phyloP scores from a whole-genome alignment of 53 echinoderm and acorn worm species.

The Temnopleurus reevesii region DNA sequence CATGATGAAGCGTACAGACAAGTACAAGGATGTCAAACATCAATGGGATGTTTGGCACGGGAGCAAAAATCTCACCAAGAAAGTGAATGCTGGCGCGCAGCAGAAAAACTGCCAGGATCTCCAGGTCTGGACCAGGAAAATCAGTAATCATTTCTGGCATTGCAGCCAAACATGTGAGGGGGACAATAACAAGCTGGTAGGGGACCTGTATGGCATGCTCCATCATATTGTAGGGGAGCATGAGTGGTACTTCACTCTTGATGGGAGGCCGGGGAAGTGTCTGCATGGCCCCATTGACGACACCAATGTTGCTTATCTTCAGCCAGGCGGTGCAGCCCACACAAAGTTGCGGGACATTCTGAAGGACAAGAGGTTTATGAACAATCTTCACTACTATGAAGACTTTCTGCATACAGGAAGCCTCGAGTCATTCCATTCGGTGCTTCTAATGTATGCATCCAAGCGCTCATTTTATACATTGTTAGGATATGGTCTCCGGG shows the following conservation, averaged over 20 bases:
- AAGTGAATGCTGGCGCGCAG: not conserved
- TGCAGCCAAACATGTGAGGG: slow-evolving; percentile 1
- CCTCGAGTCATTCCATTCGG: not conserved
- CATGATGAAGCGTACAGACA: not conserved
- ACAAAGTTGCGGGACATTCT: not conserved
- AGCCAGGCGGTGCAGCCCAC: not conserved
- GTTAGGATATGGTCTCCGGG: not conserved
- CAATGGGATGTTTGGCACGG: not conserved
- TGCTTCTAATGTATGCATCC: not conserved
- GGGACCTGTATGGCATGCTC: not conserved
- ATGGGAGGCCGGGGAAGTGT: not conserved
- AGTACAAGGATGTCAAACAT: not conserved
- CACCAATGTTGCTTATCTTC: not conserved
- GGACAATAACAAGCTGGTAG: not conserved
- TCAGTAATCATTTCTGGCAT: slow-evolving; percentile 16
- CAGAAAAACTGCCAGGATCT: not conserved
- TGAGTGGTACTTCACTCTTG: not conserved
- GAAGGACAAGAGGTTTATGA: not conserved
- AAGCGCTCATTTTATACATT: not conserved
- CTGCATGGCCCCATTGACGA: not conserved
- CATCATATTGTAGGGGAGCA: slow-evolving; percentile 11
- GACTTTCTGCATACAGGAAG: not conserved
- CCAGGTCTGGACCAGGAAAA: not conserved
- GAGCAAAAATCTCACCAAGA: not conserved
- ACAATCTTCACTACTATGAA: not conserved